Conservation (phyloP, 2,797 vertebrate species). For the Myiotriccus ornatus region DNA sequence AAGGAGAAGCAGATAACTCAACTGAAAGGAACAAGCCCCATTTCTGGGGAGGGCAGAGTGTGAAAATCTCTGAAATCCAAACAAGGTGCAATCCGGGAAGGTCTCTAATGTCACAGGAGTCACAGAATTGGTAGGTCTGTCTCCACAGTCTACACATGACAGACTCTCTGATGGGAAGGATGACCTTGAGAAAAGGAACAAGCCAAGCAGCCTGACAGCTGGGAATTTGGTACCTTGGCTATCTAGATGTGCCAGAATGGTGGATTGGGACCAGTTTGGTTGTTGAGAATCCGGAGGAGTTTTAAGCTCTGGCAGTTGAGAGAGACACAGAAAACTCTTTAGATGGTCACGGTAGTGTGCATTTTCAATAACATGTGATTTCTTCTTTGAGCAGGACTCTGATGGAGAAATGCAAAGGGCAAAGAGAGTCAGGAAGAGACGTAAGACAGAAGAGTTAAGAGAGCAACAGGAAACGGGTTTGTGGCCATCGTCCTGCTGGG, state of each 20-base stretch:
- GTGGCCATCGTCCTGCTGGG: background rate
- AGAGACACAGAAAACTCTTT: background rate
- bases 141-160: background rate
- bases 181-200: background rate
- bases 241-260: background rate
- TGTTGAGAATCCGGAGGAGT: background rate
- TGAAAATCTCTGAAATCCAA: background rate
- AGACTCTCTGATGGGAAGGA: background rate
- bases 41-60: background rate
- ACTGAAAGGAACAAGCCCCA: background rate
- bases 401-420: background rate
- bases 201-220: background rate
- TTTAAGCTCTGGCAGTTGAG: background rate
- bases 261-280: no score
- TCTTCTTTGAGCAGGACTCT: background rate
- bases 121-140: background rate
- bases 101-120: background rate
- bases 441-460: background rate
- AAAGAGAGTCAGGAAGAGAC: background rate
- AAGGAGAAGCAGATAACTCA: background rate
- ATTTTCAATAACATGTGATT: rapidly evolving
- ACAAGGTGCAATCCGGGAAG: background rate
- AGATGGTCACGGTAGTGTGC: rapidly evolving
- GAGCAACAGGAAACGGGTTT: background rate
- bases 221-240: background rate